phyloP scores from a whole-genome alignment of 2,797 vertebrate genomes.

The Gephyroberyx darwinii region DNA sequence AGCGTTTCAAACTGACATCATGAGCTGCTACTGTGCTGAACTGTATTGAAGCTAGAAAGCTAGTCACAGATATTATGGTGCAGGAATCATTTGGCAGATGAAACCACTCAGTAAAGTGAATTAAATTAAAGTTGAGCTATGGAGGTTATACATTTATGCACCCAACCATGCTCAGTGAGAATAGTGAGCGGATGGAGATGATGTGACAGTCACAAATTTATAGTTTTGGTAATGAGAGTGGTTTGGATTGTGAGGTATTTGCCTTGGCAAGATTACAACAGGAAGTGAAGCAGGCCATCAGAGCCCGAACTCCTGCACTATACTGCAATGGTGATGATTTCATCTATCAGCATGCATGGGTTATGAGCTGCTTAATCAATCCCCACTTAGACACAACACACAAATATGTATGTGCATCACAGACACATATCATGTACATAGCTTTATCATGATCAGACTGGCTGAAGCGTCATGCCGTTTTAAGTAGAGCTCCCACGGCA shows the following conservation, averaged over 20 bases:
- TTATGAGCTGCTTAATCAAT: slow-evolving; percentile 12
- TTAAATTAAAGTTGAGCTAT: slow-evolving; percentile 11
- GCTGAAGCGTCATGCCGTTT: slow-evolving; percentile 23
- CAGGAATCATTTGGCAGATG: background rate
- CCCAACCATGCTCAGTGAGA: background rate
- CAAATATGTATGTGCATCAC: background rate
- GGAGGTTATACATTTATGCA: background rate
- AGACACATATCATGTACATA: background rate
- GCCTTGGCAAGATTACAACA: slow-evolving; percentile 25
- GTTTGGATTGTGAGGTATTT: slow-evolving; percentile 27
- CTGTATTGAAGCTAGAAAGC: background rate
- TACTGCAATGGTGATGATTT: slow-evolving; percentile 29
- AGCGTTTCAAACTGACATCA: background rate
- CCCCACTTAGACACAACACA: slow-evolving; percentile 22
- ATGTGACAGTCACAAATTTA: slow-evolving; percentile 15
- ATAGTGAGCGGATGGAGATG: background rate
- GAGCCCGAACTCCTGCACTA: slow-evolving; percentile 5
- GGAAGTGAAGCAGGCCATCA: slow-evolving; percentile 21
- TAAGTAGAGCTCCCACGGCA: slow-evolving; percentile 12
- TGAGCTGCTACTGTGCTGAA: background rate
- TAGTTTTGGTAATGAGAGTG: slow-evolving; percentile 12
- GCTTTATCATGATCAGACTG: slow-evolving; percentile 19
- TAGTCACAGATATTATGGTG: background rate
- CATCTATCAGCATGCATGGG: slow-evolving; percentile 10
- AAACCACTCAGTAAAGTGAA: background rate